These are phyloP conservation scores for Etheostoma nigrum DNA, from an alignment of 2,797 vertebrate species.

Conservation along the genomic window DNA sequence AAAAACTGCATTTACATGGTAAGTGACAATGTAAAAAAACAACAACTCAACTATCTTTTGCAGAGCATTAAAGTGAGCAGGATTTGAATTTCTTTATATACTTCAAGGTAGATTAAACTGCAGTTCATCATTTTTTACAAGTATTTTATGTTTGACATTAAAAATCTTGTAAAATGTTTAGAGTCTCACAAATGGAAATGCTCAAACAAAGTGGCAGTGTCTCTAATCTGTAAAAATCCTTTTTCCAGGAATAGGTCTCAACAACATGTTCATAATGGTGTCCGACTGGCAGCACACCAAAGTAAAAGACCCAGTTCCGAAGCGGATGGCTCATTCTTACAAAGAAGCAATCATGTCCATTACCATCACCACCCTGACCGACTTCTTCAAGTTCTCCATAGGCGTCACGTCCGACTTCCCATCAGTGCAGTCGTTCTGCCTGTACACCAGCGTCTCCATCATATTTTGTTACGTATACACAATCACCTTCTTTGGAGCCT, in stretches of 20 bases:
- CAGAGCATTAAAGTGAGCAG: background rate
- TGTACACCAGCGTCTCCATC: slow-evolving; percentile 86
- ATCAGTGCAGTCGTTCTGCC: slow-evolving; percentile 85
- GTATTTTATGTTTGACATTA: slow-evolving; percentile 5
- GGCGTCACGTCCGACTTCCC: slow-evolving; percentile 86
- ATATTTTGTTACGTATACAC: slow-evolving; percentile 82
- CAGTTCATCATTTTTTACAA: background rate
- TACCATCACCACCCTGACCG: slow-evolving; percentile 87
- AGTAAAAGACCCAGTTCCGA: slow-evolving; percentile 51
- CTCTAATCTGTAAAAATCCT: background rate
- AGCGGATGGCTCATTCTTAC: slow-evolving; percentile 82
- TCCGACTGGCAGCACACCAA: slow-evolving; percentile 88
- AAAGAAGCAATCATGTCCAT: slow-evolving; percentile 86
- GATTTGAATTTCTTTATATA: background rate
- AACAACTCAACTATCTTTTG: background rate
- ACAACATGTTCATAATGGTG: slow-evolving; percentile 91
- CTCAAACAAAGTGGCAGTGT: background rate
- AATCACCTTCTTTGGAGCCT: slow-evolving; percentile 74
- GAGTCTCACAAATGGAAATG: background rate
- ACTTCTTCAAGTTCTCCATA: slow-evolving; percentile 88
- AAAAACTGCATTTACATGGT: background rate
- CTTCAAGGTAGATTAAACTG: background rate
- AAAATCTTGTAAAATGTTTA: background rate
- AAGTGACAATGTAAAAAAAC: background rate
- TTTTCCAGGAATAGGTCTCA: slow-evolving; percentile 86